phyloP scores from a whole-genome alignment of 1,140 invertebrate genomes.

The Drosophila murphyi region DNA sequence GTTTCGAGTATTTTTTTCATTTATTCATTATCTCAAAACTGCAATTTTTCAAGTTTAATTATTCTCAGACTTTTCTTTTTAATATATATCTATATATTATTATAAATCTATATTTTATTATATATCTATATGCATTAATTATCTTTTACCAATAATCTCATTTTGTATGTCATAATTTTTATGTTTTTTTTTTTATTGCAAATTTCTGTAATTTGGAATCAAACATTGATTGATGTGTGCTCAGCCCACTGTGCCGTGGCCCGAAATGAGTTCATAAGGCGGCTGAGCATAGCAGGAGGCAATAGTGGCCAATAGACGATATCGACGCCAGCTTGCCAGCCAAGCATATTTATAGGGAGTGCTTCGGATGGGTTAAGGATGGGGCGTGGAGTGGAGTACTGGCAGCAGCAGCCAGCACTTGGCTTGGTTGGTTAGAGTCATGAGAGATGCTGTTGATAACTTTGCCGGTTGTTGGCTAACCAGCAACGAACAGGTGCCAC shows the following conservation, averaged over 20 bases:
- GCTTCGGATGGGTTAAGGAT: conserved; percentile 43
- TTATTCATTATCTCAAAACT: no score
- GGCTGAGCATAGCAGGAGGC: conserved; percentile 28
- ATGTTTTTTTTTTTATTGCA: not conserved
- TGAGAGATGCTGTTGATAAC: conserved; percentile 70
- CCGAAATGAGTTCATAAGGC: conserved; percentile 71
- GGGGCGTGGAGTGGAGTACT: conserved; percentile 1
- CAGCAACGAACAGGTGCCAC: conserved; percentile 43
- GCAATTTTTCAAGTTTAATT: not conserved
- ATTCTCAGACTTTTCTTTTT: no score
- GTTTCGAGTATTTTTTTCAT: no score
- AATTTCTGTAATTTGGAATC: not conserved
- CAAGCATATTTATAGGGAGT: conserved; percentile 10
- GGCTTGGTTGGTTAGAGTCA: conserved; percentile 44
- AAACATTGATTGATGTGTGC: not conserved
- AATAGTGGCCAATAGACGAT: conserved; percentile 35
- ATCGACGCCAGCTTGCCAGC: conserved; percentile 58
- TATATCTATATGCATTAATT: no score
- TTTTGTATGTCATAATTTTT: conserved; percentile 3
- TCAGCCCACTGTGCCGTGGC: conserved; percentile 56
- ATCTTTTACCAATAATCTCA: not conserved
- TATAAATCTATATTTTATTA: no score
- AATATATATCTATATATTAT: no score
- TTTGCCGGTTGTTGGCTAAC: conserved; percentile 53
- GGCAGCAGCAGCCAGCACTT: conserved; percentile 26